Base-by-base conservation (phyloP, 2,797 vertebrate genomes). In the Schizothorax lantsangensis region DNA sequence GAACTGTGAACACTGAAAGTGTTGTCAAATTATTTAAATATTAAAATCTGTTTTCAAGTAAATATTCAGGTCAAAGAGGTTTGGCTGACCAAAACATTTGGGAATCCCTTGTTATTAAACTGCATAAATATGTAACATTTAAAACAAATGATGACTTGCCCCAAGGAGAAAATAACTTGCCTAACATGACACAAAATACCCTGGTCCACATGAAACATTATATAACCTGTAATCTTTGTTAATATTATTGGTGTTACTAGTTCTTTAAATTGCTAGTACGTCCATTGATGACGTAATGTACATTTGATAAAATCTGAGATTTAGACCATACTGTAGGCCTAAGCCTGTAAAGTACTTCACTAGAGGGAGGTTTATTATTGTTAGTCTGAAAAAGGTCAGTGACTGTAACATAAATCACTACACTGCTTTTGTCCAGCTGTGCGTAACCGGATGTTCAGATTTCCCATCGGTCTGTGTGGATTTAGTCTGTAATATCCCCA, bases 391-490 rank as follows among this genome's bases (percentile, higher is more conserved):
- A 69, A 81, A 71, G 66, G 33, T 71, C 81, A 71, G 52, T 15
- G 21, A 30, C 49, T 40, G n/a, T 52, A 72, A 57, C 1, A 40
- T 83, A 54, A 72, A 57, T 72, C 68, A 43, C 33, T 43, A 21
- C 21, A 7, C 81, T 40, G 47, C 9, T 69, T 38, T 62, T 59
- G 59, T 74, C 47, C 38, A 45, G 26, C 36, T 43, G 81, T 43
- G 68, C 23, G 10, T 62, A 57, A 74, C 23, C 47, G 54, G 52
- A 74, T 45, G 54, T 75, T 59, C 79, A 82, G 17, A 86, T 57
- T 88, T 91, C 87, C 75, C 73, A 6, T 73, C 45, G 62, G 62
- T 49, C 36, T 68, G 87, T 87, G 90, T 86, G 87, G 57, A 45
- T 79, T 82, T 84, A 82, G 78, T 81, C 73, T 72, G 47, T 23